phyloP scores from a whole-genome alignment of 2,888 invertebrate species.

The Platycheirus rosarum region DNA sequence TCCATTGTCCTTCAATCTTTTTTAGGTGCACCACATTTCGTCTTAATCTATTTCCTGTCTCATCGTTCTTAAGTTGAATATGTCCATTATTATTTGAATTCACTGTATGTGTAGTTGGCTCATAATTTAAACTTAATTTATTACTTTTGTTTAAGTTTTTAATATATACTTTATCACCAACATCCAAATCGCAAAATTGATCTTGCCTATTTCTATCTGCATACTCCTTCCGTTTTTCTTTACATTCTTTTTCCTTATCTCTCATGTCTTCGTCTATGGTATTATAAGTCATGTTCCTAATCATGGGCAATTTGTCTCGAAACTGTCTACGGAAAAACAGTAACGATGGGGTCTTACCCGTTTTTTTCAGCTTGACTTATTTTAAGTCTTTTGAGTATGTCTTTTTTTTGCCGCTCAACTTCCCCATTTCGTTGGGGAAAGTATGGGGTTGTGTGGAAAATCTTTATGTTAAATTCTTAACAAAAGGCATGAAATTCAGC shows the following conservation, averaged over 20 bases:
- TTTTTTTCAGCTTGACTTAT: slow-evolving; percentile 25
- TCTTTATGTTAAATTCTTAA: too few relatives aligned
- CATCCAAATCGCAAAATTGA: too few relatives aligned
- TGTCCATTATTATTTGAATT: too few relatives aligned
- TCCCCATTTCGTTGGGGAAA: slow-evolving; percentile 10
- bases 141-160: too few relatives aligned
- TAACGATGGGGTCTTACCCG: slow-evolving; percentile 24
- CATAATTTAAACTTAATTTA: too few relatives aligned
- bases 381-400: slow-evolving; percentile 17
- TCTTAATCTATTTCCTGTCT: not conserved
- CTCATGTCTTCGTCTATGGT: slow-evolving; percentile 6
- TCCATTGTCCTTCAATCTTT: too few relatives aligned
- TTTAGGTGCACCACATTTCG: not conserved
- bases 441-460: slow-evolving; percentile 21
- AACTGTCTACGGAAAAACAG: slow-evolving; percentile 29
- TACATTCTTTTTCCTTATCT: slow-evolving; percentile 8
- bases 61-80: not conserved
- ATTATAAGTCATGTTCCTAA: slow-evolving; percentile 5
- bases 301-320: slow-evolving; percentile 29
- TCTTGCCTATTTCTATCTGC: not conserved
- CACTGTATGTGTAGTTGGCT: not conserved
- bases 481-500: too few relatives aligned
- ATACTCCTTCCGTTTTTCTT: not conserved
- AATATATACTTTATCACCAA: too few relatives aligned
- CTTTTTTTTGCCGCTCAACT: slow-evolving; percentile 9